phyloP scores from a whole-genome alignment of 2,888 invertebrate genomes.

The Apotomis capreana region DNA sequence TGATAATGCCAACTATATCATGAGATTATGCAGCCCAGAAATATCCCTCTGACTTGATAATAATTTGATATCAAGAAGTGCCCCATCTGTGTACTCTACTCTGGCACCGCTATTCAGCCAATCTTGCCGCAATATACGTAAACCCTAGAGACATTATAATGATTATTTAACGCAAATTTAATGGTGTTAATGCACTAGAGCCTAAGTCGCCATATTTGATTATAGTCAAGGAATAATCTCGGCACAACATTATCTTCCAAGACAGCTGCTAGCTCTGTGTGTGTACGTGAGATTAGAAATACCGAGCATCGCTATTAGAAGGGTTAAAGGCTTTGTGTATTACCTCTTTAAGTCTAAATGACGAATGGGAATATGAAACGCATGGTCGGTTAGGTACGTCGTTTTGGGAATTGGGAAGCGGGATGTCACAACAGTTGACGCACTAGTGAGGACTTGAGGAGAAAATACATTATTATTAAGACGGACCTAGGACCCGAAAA shows the following conservation, averaged over 20 bases:
- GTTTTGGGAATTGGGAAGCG: too few relatives aligned
- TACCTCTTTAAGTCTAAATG: conserved; percentile 23
- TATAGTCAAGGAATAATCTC: neutral
- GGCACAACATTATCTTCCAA: neutral
- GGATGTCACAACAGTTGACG: too few relatives aligned
- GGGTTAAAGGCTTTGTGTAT: neutral
- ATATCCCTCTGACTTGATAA: too few relatives aligned
- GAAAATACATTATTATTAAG: too few relatives aligned
- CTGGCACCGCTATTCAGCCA: conserved; percentile 10
- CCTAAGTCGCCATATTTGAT: neutral
- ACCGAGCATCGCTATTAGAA: neutral
- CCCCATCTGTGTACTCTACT: neutral
- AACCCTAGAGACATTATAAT: conserved; percentile 19
- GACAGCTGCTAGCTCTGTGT: conserved; percentile 5
- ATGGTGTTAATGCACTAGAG: conserved; percentile 7
- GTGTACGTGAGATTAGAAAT: conserved; percentile 12
- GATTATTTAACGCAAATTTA: conserved; percentile 38
- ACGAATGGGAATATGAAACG: too few relatives aligned
- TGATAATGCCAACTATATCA: too few relatives aligned
- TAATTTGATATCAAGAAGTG: neutral
- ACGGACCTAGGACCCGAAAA: too few relatives aligned
- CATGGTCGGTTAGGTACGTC: too few relatives aligned
- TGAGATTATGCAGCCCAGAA: too few relatives aligned
- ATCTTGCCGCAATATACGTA: conserved; percentile 17
- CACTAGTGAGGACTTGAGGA: too few relatives aligned